phyloP scores from a whole-genome alignment of 2,797 vertebrate genomes.

The Sebastes iracundus region DNA sequence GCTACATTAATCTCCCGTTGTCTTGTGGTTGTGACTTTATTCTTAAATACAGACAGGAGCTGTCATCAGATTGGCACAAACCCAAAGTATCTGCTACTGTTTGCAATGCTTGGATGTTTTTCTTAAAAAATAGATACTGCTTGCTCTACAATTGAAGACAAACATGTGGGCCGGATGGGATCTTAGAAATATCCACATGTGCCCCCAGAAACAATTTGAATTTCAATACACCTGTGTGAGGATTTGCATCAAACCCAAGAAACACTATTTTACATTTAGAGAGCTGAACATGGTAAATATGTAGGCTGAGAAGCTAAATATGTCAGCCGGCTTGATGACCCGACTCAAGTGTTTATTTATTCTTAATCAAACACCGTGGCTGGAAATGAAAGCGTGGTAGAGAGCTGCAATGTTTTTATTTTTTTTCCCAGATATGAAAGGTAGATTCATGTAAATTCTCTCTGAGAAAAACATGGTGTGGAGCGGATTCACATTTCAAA shows the following conservation, averaged over 20 bases:
- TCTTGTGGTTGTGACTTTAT: background rate
- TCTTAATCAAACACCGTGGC: slow-evolving; percentile 1
- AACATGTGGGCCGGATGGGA: background rate
- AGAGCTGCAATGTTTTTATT: background rate
- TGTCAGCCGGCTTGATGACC: background rate
- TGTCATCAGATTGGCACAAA: slow-evolving; percentile 9
- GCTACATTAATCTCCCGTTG: slow-evolving; percentile 11
- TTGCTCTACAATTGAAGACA: background rate
- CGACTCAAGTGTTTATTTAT: slow-evolving; percentile 5
- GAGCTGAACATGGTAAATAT: background rate
- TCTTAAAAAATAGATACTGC: background rate
- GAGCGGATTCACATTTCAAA: background rate
- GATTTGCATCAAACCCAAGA: background rate
- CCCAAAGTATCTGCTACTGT: background rate
- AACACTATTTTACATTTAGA: slow-evolving; percentile 9
- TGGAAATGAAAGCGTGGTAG: background rate
- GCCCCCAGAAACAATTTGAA: slow-evolving; percentile 23
- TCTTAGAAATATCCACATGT: slow-evolving; percentile 10
- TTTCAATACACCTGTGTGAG: slow-evolving; percentile 24
- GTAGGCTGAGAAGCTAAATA: background rate
- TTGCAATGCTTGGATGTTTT: background rate
- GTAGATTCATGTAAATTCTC: background rate
- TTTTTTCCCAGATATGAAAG: background rate
- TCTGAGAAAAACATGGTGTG: background rate
- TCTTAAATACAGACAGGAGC: background rate